Evolutionary conservation across 2,888 invertebrate genomes (phyloP).

Genomic region (Lochmaea capreae): DNA sequence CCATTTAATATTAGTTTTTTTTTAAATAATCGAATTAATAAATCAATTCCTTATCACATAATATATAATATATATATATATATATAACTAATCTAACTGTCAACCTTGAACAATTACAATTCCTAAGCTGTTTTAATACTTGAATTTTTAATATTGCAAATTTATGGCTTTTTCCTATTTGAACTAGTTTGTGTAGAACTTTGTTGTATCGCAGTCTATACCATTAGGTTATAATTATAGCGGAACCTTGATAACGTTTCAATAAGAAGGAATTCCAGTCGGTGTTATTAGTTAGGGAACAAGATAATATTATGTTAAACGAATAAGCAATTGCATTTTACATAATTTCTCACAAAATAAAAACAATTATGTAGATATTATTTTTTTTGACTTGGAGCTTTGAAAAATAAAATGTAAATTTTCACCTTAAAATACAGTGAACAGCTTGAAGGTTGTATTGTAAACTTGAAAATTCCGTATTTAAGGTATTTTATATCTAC

Average conservation of each 20-base stretch:
- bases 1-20: background rate
- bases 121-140: slow-evolving; percentile 18
- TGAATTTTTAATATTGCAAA: slow-evolving; percentile 29
- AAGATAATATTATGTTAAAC: background rate
- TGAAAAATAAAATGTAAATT: no score
- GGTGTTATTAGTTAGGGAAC: background rate
- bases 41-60: slow-evolving; percentile 16
- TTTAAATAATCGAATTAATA: background rate
- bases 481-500: no score
- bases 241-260: slow-evolving; percentile 31
- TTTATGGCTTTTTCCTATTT: slow-evolving; percentile 28
- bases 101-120: slow-evolving; percentile 27
- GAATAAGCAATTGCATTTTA: no score
- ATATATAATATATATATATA: no score
- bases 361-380: no score
- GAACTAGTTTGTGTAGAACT: slow-evolving; percentile 19
- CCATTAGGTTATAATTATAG: slow-evolving; percentile 30
- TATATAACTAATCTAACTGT: background rate
- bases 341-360: no score
- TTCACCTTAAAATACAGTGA: no score
- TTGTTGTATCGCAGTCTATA: slow-evolving; percentile 13
- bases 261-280: slow-evolving; percentile 30
- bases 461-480: no score
- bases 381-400: no score
- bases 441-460: no score